Conservation (phyloP, 2,888 invertebrate genomes). For the Callyntrura guangdongensis region DNA sequence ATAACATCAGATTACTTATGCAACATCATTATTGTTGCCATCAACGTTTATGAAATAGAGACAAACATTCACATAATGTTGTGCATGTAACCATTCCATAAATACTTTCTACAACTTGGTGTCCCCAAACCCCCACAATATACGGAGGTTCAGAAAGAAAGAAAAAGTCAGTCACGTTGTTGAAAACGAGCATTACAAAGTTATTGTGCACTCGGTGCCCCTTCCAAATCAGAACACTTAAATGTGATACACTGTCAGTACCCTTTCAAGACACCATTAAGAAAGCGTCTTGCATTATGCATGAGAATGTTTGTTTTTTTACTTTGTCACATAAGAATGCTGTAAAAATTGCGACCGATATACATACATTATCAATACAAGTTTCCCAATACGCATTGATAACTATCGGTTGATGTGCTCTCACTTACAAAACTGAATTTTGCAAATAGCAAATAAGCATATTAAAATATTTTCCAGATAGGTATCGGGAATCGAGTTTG, state of each 20-base stretch:
- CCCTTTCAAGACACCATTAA: constrained; percentile 11
- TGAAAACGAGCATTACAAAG: constrained; percentile 16
- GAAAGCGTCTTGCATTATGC: constrained; percentile 26
- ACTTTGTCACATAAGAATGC: too few relatives aligned
- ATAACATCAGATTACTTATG: background rate
- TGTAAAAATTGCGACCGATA: constrained; percentile 4
- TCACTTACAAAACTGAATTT: constrained; percentile 37
- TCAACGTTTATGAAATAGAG: background rate
- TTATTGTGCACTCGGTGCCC: background rate
- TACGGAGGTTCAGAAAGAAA: background rate
- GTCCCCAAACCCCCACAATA: background rate
- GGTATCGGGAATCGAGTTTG: background rate
- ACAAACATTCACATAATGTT: background rate
- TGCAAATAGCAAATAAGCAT: constrained; percentile 28
- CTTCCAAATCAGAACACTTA: constrained; percentile 5
- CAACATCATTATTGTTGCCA: constrained; percentile 1
- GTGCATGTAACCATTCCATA: background rate
- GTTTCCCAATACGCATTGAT: background rate
- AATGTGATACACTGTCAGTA: background rate
- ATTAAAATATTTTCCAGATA: background rate
- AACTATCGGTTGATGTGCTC: background rate
- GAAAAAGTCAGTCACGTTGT: constrained; percentile 65
- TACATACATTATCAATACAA: background rate
- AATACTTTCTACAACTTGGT: background rate
- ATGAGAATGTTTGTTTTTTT: background rate